Percentiles rank a stretch among this genome's conserved stretches.
Conservation (phyloP, 2,113 vertebrate genomes). For the Elgaria multicarinata region DNA sequence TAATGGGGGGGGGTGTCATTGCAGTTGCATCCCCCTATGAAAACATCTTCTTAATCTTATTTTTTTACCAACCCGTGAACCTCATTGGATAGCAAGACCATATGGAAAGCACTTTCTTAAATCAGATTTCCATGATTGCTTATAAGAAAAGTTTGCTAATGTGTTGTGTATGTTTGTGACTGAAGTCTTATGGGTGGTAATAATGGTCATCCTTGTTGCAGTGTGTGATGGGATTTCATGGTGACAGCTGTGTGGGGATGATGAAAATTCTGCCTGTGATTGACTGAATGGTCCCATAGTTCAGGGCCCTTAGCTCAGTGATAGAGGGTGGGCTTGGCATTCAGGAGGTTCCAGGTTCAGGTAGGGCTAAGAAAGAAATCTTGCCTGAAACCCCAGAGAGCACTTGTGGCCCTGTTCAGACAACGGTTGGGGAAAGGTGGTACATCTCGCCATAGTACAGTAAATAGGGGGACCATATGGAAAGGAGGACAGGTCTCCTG, state of each 20-base stretch:
- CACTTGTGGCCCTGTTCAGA: too few relatives aligned
- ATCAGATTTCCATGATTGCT: not conserved
- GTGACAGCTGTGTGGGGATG: too few relatives aligned
- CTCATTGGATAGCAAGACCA: not conserved
- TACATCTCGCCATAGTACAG: too few relatives aligned
- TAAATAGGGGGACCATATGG: too few relatives aligned
- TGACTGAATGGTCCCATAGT: not conserved
- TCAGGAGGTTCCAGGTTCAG: too few relatives aligned
- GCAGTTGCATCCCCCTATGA: conserved; percentile 17
- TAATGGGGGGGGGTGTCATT: conserved; percentile 32
- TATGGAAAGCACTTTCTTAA: conserved; percentile 7
- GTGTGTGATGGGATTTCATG: not conserved
- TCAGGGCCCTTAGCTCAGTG: too few relatives aligned
- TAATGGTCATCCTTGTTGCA: conserved; percentile 14
- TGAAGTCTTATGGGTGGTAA: not conserved
- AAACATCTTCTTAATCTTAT: not conserved
- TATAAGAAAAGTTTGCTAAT: not conserved
- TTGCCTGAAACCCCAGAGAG: too few relatives aligned
- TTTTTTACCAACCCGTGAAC: conserved; percentile 27
- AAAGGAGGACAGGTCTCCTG: too few relatives aligned
- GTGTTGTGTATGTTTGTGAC: not conserved
- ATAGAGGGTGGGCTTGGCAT: too few relatives aligned
- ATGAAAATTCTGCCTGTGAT: not conserved
- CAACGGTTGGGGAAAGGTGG: too few relatives aligned
- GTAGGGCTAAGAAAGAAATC: too few relatives aligned